A percentile compares a stretch with the other conserved stretches of the same genome.
phyloP scores from a whole-genome alignment of 2,113 vertebrate species.

The Hyperoodon ampullatus region DNA sequence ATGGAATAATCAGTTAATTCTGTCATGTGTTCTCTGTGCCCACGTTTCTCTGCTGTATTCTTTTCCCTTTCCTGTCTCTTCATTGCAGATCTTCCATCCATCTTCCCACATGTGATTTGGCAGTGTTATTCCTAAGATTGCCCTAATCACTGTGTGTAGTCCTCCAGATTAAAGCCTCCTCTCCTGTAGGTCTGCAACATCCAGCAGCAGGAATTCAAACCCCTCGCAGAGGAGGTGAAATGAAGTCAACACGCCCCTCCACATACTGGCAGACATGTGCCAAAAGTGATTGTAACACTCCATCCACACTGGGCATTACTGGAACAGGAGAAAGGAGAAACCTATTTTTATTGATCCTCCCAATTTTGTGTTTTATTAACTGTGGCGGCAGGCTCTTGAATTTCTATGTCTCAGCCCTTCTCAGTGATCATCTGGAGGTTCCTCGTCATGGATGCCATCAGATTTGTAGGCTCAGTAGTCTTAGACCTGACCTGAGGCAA shows the following conservation, averaged over 20 bases:
- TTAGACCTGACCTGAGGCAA: background rate
- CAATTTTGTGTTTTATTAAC: background rate
- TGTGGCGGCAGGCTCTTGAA: background rate
- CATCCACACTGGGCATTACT: background rate
- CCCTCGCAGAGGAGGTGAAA: background rate
- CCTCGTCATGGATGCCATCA: background rate
- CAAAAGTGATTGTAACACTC: background rate
- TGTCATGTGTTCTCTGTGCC: background rate
- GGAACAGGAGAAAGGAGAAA: background rate
- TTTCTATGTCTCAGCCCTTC: background rate
- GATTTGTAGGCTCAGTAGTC: conserved; percentile 3
- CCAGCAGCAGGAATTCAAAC: background rate
- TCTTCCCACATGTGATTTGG: background rate
- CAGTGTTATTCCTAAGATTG: background rate
- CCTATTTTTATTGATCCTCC: background rate
- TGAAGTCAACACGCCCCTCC: background rate
- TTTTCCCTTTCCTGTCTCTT: background rate
- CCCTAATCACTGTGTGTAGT: background rate
- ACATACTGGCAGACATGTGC: background rate
- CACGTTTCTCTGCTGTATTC: background rate
- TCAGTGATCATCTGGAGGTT: background rate
- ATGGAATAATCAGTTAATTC: background rate
- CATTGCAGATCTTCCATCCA: background rate
- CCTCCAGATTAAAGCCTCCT: background rate
- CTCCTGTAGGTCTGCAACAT: background rate